Conservation (phyloP, 2,113 vertebrate genomes). For the Urocynchramus pylzowi region DNA sequence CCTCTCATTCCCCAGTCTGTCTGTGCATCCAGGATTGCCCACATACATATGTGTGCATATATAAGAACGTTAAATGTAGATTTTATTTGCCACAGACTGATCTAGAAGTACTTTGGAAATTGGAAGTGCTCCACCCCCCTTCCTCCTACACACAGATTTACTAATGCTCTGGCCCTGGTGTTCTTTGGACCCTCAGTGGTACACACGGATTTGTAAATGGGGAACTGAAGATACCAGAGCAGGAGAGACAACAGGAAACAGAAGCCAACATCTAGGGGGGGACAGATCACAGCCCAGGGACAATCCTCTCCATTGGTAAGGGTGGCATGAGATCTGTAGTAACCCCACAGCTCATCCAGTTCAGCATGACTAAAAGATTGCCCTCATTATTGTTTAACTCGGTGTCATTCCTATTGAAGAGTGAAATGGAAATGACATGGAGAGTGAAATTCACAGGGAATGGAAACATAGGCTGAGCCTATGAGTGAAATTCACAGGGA, state of each 20-base stretch:
- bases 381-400: background rate
- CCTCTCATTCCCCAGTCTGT: background rate
- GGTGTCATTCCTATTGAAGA: background rate
- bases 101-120: background rate
- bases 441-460: background rate
- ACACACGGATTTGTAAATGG: background rate
- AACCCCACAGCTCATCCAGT: background rate
- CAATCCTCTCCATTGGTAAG: background rate
- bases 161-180: fast-evolving
- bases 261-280: background rate
- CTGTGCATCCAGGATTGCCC: background rate
- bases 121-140: background rate
- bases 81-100: background rate
- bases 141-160: background rate
- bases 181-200: background rate
- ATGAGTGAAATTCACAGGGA: background rate
- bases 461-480: background rate
- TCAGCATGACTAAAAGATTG: background rate
- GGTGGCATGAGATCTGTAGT: background rate
- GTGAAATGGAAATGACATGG: background rate
- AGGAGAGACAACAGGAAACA: background rate
- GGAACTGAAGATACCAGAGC: background rate
- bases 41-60: background rate
- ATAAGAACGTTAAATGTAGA: background rate
- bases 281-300: background rate